Percentiles rank a stretch among this genome's conserved stretches.
phyloP scores from a whole-genome alignment of 2,888 invertebrate species.

The Thereva unica region DNA sequence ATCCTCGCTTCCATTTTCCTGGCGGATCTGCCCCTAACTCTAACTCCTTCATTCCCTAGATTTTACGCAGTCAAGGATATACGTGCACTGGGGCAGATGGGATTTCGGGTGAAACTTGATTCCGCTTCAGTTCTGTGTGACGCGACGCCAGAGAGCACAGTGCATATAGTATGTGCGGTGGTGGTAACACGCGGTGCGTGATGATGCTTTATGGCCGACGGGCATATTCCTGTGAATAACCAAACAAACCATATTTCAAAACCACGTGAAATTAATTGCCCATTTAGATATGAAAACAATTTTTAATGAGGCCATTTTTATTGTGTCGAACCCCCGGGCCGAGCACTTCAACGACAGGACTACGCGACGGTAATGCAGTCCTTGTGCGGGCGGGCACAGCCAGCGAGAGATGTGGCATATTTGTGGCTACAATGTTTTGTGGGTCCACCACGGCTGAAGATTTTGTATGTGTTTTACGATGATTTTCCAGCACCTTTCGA shows the following conservation, averaged over 20 bases:
- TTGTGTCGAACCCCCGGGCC: slow-evolving; percentile 4
- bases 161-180: slow-evolving; percentile 9
- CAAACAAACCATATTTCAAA: slow-evolving; percentile 35
- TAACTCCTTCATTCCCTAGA: too few species aligned
- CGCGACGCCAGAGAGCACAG: background rate
- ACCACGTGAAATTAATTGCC: slow-evolving; percentile 35
- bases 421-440: too few species aligned
- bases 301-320: slow-evolving; percentile 35
- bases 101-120: background rate
- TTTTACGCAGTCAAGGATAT: too few species aligned
- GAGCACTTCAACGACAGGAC: background rate
- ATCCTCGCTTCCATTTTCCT: too few species aligned
- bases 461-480: too few species aligned
- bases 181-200: slow-evolving; percentile 11
- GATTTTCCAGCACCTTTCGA: too few species aligned
- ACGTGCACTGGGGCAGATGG: too few species aligned
- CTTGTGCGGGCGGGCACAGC: too few species aligned
- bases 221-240: slow-evolving; percentile 31
- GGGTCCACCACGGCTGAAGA: too few species aligned
- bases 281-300: slow-evolving; percentile 36
- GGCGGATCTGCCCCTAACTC: too few species aligned
- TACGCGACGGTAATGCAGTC: too few species aligned
- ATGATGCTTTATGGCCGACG: slow-evolving; percentile 31
- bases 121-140: background rate
- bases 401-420: too few species aligned